Conservation (phyloP, 2,113 vertebrate genomes). For the Sus scrofa region DNA sequence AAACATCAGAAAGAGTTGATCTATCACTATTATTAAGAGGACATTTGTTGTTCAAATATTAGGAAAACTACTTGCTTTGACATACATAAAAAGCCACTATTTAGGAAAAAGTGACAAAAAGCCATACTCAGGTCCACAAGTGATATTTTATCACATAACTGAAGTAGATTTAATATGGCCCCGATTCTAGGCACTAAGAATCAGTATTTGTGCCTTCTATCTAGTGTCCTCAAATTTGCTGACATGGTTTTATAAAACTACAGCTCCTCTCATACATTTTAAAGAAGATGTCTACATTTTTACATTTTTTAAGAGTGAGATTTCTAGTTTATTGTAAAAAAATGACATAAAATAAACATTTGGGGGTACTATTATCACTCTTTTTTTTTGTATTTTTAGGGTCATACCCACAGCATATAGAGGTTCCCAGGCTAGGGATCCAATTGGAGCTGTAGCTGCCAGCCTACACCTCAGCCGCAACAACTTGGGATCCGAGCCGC, state of each 20-base stretch:
- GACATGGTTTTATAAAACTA: background rate
- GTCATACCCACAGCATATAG: no score
- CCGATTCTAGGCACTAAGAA: background rate
- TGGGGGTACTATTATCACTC: background rate
- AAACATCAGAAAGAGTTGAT: background rate
- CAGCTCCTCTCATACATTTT: background rate
- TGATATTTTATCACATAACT: background rate
- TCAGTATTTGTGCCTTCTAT: background rate
- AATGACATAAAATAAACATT: background rate
- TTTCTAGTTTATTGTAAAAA: background rate
- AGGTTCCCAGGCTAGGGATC: no score
- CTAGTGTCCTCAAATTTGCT: background rate
- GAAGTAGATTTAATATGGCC: background rate
- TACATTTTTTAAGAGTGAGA: slow-evolving; percentile 7
- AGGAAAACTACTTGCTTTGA: background rate
- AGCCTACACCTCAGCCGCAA: no score
- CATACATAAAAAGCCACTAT: background rate
- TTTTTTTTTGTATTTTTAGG: no score
- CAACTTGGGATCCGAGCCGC: no score
- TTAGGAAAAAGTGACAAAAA: slow-evolving; percentile 9
- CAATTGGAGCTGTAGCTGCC: no score
- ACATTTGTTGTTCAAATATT: background rate
- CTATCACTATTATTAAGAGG: background rate
- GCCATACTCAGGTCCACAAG: background rate
- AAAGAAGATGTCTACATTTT: background rate